These are phyloP conservation scores for Propsilocerus akamusi DNA, from an alignment of 1,140 invertebrate genomes.

Conservation along the genomic window DNA sequence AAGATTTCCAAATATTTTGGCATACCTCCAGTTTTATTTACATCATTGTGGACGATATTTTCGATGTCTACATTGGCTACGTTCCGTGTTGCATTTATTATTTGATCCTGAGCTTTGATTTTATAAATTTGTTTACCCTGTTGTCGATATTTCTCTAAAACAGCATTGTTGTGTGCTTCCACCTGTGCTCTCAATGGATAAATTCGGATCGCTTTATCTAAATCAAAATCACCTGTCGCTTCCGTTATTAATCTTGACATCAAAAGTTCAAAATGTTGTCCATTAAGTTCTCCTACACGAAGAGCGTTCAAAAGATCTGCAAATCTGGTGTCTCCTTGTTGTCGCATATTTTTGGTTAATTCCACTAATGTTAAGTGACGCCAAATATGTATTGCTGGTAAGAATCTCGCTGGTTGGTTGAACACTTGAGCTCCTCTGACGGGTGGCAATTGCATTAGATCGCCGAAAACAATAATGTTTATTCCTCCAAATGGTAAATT, in stretches of 20 bases:
- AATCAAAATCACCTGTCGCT: conserved; percentile 8
- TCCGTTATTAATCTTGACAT: conserved; percentile 8
- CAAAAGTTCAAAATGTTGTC: conserved; percentile 9
- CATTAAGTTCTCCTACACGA: conserved; percentile 10
- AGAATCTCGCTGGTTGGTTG: conserved; percentile 15
- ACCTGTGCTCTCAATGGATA: conserved; percentile 12
- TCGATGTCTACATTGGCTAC: conserved; percentile 11
- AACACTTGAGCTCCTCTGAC: conserved; percentile 16
- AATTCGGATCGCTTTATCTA: conserved; percentile 10
- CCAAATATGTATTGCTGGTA: conserved; percentile 18
- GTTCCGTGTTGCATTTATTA: conserved; percentile 12
- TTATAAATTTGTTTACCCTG: conserved; percentile 6
- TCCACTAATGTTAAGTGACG: conserved; percentile 16
- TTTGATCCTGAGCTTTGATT: conserved; percentile 12
- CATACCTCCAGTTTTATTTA: conserved; percentile 11
- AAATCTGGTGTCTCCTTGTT: conserved; percentile 14
- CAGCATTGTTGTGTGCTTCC: conserved; percentile 8
- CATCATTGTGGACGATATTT: conserved; percentile 13
- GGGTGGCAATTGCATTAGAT: conserved; percentile 21
- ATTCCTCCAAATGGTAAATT: conserved; percentile 14
- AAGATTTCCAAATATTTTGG: conserved; percentile 12
- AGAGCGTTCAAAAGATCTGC: conserved; percentile 14
- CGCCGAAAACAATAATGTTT: conserved; percentile 19
- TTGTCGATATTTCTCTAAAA: conserved; percentile 7
- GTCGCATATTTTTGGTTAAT: conserved; percentile 20